Evolutionary conservation across 37 sponge, comb jelly and placozoan species (phyloP).

Genomic region (Halichondria panicea): DNA sequence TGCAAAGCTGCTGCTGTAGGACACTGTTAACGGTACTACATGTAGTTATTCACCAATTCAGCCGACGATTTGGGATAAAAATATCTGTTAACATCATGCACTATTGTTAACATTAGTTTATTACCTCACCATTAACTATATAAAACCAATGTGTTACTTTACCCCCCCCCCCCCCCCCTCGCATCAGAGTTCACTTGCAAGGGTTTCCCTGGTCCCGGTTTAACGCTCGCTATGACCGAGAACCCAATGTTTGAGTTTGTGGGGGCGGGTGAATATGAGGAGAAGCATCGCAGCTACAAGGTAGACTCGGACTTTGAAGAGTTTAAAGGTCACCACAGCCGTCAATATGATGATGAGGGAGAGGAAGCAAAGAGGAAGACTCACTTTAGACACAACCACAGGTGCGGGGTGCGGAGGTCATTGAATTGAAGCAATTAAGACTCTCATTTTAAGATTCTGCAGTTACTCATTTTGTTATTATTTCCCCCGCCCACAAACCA

Average conservation of each 20-base stretch:
- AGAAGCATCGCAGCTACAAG: constrained; percentile 20
- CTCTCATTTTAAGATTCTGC: not conserved
- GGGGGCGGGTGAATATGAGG: constrained; percentile 45
- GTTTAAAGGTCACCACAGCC: constrained; percentile 70
- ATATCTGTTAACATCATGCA: too few relatives aligned
- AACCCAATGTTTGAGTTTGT: constrained; percentile 65
- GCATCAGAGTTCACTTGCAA: constrained; percentile 34
- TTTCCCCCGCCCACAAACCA: not conserved
- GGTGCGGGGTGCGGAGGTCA: constrained; percentile 29
- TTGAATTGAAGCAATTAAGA: not conserved
- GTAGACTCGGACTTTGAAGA: constrained; percentile 55
- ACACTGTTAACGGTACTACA: too few relatives aligned
- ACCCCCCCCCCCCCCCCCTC: too few relatives aligned
- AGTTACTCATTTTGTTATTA: not conserved
- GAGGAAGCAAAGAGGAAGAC: constrained; percentile 63
- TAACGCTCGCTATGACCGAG: constrained; percentile 41
- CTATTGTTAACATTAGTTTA: too few relatives aligned
- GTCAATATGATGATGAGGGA: constrained; percentile 32
- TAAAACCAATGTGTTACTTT: too few relatives aligned
- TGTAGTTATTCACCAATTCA: too few relatives aligned
- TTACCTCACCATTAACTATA: too few relatives aligned
- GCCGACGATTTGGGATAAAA: too few relatives aligned
- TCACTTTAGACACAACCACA: constrained; percentile 71
- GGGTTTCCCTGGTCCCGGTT: constrained; percentile 87
- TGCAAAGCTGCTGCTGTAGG: too few relatives aligned